Percentiles rank a stretch among this genome's conserved stretches.
phyloP scores from a whole-genome alignment of 2,888 invertebrate genomes.

The Lasioglossum marginatum region DNA sequence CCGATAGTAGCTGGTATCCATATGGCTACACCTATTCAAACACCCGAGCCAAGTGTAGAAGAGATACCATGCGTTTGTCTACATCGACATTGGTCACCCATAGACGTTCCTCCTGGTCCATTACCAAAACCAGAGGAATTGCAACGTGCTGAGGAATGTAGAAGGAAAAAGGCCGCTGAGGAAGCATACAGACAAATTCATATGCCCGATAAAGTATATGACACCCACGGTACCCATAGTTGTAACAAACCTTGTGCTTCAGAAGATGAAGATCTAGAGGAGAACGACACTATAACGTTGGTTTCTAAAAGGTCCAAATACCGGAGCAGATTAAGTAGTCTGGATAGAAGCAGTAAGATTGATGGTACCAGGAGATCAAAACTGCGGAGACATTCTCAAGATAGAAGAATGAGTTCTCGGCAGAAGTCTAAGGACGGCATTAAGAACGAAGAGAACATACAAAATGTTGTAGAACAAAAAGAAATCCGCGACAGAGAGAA shows the following conservation, averaged over 20 bases:
- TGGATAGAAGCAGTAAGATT: neutral
- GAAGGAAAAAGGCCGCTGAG: slow-evolving; percentile 32
- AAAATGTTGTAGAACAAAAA: neutral
- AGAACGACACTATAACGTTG: neutral
- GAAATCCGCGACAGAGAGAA: neutral
- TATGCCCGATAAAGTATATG: slow-evolving; percentile 11
- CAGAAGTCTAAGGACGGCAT: neutral
- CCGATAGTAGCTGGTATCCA: slow-evolving; percentile 69
- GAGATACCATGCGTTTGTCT: slow-evolving; percentile 52
- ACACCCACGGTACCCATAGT: slow-evolving; percentile 25
- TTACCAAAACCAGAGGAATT: slow-evolving; percentile 41
- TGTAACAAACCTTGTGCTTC: slow-evolving; percentile 22
- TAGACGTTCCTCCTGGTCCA: slow-evolving; percentile 63
- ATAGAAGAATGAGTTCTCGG: neutral
- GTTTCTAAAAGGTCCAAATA: neutral
- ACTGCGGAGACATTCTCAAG: neutral
- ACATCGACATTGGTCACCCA: slow-evolving; percentile 74
- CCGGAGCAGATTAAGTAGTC: neutral
- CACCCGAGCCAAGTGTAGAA: slow-evolving; percentile 70
- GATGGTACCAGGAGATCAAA: neutral
- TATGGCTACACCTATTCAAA: slow-evolving; percentile 74
- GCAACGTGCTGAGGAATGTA: slow-evolving; percentile 37
- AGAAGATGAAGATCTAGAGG: neutral
- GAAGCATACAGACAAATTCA: slow-evolving; percentile 58
- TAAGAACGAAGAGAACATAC: neutral